Base-by-base conservation (phyloP, 2,888 invertebrate species). In the Drosophila anomelani region DNA sequence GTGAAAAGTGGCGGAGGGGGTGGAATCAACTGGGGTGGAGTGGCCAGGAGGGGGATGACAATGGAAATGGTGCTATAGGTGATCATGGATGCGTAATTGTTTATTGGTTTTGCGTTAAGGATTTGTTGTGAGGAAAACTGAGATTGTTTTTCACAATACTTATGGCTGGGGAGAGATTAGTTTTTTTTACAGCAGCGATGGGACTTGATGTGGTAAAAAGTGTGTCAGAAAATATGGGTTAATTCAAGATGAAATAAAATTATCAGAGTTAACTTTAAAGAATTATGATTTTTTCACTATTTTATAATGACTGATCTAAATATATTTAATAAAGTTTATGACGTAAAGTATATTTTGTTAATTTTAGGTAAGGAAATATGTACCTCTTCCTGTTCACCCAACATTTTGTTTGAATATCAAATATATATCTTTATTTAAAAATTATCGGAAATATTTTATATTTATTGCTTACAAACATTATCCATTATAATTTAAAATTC, bases 61-160 rank as follows among this genome's bases (percentile, higher is more conserved):
- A 53, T 57, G 46, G 56, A 9, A 73, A 57, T 29, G 32, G 32
- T 66, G 17, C 53, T 20, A 36, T 15, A 43, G 54, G 61, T 57
- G 59, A 68, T 68, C 68, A 68, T 68, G 47, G 71, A 57, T 56
- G 75, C 64, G 64, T 72, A 63, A 62, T 68, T 68, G 71, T 68
- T 70, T 68, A 68, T 68, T 68, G 68, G 68, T 68, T 68, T 68
- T 70, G 57, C 71, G 67, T 70, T 56, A 68, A 70, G 57, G 41
- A 68, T 68, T 68, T 56, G 71, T 68, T 68, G 39, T 71, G 58
- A 36, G 34, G 36, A 69, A 44, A 41, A n/a, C 39, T 56, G 29
- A 66, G 67, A 66, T 69, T 47, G 56, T 34, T 39, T 57, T 41
- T 15, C 47, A 29, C 46, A 68, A 68, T 49, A 20, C 20, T 20